Evolutionary conservation across 2,888 invertebrate genomes (phyloP).

Genomic region (Halocaridina rubra): DNA sequence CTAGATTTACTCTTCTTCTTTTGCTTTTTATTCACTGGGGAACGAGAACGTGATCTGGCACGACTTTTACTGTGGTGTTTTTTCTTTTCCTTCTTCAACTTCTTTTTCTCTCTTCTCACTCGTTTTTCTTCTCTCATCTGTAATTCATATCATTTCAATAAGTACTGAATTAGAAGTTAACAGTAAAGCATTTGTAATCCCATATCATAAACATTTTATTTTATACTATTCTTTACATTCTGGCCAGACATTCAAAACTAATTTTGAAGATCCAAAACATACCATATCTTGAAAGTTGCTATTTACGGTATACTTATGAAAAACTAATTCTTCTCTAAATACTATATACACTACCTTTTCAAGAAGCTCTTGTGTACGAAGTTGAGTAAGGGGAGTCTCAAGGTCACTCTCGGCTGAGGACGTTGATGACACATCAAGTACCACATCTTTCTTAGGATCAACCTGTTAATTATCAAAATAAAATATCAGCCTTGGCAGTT

Average conservation of each 20-base stretch:
- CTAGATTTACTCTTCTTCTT: neutral
- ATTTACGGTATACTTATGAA: too few species aligned
- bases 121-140: neutral
- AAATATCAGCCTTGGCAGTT: too few species aligned
- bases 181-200: too few species aligned
- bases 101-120: conserved; percentile 6
- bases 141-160: too few species aligned
- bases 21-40: neutral
- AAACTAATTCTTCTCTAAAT: too few species aligned
- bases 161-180: too few species aligned
- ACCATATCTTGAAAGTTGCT: too few species aligned
- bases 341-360: conserved; percentile 37
- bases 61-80: neutral
- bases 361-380: conserved; percentile 67
- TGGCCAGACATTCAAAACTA: too few species aligned
- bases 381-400: conserved; percentile 84
- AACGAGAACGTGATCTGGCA: neutral
- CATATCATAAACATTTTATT: too few species aligned
- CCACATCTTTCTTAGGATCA: conserved; percentile 68
- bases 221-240: too few species aligned
- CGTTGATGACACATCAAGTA: conserved; percentile 93
- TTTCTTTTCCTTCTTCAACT: conserved; percentile 31
- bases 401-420: conserved; percentile 83
- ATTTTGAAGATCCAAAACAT: too few species aligned
- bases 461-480: too few species aligned